Percentiles rank a stretch among this genome's conserved stretches.
phyloP scores from a whole-genome alignment of 2,888 invertebrate genomes.

The Cylindroiulus punctatus region DNA sequence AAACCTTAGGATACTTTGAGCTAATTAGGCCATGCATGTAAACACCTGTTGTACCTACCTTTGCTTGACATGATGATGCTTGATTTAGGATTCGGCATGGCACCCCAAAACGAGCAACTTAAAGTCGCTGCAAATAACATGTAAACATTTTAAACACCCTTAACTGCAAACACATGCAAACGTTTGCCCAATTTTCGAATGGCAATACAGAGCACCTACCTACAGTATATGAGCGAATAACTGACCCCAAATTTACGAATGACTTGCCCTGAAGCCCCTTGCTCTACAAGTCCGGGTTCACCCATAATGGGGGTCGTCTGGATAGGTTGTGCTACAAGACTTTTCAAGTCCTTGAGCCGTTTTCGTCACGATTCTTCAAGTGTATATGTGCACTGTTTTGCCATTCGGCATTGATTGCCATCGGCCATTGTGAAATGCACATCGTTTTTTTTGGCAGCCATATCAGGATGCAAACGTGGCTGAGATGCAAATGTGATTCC shows the following conservation, averaged over 20 bases:
- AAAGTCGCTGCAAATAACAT: too few species aligned
- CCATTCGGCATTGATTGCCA: not conserved
- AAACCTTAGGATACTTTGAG: too few species aligned
- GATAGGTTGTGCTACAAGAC: not conserved
- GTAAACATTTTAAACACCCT: too few species aligned
- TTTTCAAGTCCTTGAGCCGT: not conserved
- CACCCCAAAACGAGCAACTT: too few species aligned
- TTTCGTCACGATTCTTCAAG: not conserved
- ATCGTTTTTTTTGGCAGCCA: conserved; percentile 13
- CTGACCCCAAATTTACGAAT: not conserved
- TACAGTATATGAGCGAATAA: too few species aligned
- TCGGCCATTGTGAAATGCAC: conserved; percentile 22
- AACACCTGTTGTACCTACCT: too few species aligned
- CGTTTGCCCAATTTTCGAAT: not conserved
- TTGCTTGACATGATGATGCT: too few species aligned
- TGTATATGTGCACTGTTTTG: not conserved
- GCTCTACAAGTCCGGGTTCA: conserved; percentile 18
- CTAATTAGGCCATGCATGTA: too few species aligned
- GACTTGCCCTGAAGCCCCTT: not conserved
- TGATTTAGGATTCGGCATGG: too few species aligned
- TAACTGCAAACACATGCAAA: not conserved
- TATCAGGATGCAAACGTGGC: not conserved
- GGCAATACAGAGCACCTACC: not conserved
- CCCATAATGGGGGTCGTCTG: not conserved
- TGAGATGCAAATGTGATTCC: not conserved